These are phyloP conservation scores for Gymnothorax javanicus DNA, from an alignment of 2,797 vertebrate species.

Conservation along the genomic window DNA sequence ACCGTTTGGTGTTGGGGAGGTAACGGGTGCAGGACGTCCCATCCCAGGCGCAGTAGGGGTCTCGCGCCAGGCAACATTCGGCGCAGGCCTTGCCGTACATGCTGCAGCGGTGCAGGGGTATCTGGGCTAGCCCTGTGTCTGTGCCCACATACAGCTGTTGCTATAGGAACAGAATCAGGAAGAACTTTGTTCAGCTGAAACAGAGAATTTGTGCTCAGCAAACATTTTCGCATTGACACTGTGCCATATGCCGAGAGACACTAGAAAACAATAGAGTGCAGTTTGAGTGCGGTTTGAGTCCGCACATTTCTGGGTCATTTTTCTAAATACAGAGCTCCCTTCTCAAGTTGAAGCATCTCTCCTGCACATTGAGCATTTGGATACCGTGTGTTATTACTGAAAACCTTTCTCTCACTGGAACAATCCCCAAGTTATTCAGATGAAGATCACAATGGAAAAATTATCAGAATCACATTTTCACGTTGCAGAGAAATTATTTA, in stretches of 20 bases:
- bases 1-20: constrained; percentile 90
- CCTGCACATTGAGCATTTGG: not conserved
- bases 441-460: not conserved
- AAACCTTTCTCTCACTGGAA: not conserved
- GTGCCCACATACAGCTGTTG: constrained; percentile 94
- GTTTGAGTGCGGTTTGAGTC: not conserved
- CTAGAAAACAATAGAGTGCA: not conserved
- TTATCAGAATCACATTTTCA: too few relatives aligned
- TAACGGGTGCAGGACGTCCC: constrained; percentile 87
- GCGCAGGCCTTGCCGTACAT: constrained; percentile 89
- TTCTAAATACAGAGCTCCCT: not conserved
- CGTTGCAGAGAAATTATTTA: too few relatives aligned
- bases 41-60: constrained; percentile 94
- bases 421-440: not conserved
- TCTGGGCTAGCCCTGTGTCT: constrained; percentile 79
- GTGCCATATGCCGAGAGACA: not conserved
- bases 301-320: not conserved
- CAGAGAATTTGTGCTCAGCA: not conserved
- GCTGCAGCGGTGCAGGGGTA: constrained; percentile 86
- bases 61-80: constrained; percentile 90
- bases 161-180: constrained; percentile 62
- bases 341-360: not conserved
- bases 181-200: constrained; percentile 9
- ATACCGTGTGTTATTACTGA: not conserved
- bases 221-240: constrained; percentile 3